Evolutionary conservation across 1,140 invertebrate species (phyloP), one percentile per base, ranked within the genome.

Genomic region (Lepidurus couesii): DNA sequence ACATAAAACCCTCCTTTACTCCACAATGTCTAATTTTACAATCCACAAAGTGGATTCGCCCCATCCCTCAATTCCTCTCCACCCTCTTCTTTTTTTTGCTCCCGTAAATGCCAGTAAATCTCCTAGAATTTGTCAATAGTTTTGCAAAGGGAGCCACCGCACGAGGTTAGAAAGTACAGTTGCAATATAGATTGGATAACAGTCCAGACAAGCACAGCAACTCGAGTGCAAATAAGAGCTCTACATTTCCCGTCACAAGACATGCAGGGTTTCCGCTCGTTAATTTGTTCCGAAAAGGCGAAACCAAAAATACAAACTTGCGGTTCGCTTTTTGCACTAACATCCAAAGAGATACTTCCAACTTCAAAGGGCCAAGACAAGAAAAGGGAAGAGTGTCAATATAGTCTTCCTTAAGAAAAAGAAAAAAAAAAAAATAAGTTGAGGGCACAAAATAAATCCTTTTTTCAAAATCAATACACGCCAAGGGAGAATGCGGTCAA

Each of bases 271-370:
- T 65, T 65, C 53, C 53, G 53, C 53, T 65, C 53, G 53, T 65
- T 65, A 21, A 65, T 65, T 65, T 65, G 53, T 65, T 21, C 53
- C 53, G 16, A 65, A 65, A 65, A 21, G 53, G 53, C n/a, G 53
- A 21, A 34, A 34, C 34, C 34, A 34, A 65, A 65, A 65, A 65
- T 65, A 13, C 16, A 21, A 65, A 13, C 21, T 21, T 65, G 53
- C 0, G 34, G 34, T 34, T 34, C 34, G 34, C 34, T 34, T 34
- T 34, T 4, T 34, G 34, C 34, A 34, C 34, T 34, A 34, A 4
- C 34, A 34, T 34, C 34, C 3, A 34, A 4, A 34, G 34, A 34
- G 34, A 4, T 34, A 34, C 34, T 3, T 34, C 0, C 34, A 34
- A 34, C 34, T 34, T 34, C 34, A 34, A 34, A 34, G 4, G 34